Evolutionary conservation across 1,140 invertebrate species (phyloP).

Genomic region (Probaryconus sp.): DNA sequence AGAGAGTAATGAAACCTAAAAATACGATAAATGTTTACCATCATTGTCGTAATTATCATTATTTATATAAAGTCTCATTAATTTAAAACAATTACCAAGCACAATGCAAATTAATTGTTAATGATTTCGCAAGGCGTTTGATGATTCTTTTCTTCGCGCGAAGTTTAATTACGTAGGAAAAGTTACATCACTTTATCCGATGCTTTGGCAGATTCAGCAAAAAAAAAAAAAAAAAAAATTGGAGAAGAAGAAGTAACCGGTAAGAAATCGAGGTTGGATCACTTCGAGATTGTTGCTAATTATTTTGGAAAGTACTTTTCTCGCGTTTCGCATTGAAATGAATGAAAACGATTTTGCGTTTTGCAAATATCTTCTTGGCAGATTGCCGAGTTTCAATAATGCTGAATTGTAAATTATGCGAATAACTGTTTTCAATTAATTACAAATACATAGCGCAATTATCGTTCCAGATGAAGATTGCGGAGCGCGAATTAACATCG

Average conservation of each 20-base stretch:
- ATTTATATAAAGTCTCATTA: not conserved
- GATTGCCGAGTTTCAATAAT: too few relatives aligned
- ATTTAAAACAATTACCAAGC: not conserved
- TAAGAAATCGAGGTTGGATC: slow-evolving; percentile 37
- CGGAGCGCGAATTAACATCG: slow-evolving; percentile 17
- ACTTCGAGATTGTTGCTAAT: slow-evolving; percentile 26
- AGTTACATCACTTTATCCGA: slow-evolving; percentile 26
- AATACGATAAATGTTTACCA: too few relatives aligned
- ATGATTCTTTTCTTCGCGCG: slow-evolving; percentile 14
- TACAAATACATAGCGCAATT: slow-evolving; percentile 34
- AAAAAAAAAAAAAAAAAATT: too few relatives aligned
- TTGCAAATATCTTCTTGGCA: too few relatives aligned
- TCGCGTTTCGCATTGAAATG: slow-evolving; percentile 6
- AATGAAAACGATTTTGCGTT: too few relatives aligned
- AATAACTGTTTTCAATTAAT: slow-evolving; percentile 45
- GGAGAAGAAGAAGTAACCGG: too few relatives aligned
- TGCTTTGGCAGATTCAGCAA: slow-evolving; percentile 30
- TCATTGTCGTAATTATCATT: not conserved
- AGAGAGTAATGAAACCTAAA: too few relatives aligned
- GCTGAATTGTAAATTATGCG: slow-evolving; percentile 7
- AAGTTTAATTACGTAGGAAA: slow-evolving; percentile 19
- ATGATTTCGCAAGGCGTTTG: slow-evolving; percentile 20
- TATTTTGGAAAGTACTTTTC: slow-evolving; percentile 46
- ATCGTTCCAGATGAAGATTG: slow-evolving; percentile 11
- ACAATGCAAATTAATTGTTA: not conserved